Percentiles rank a stretch among this genome's conserved stretches.
Evolutionary conservation across 2,113 vertebrate species (phyloP).

Genomic region (Muntiacus reevesi): DNA sequence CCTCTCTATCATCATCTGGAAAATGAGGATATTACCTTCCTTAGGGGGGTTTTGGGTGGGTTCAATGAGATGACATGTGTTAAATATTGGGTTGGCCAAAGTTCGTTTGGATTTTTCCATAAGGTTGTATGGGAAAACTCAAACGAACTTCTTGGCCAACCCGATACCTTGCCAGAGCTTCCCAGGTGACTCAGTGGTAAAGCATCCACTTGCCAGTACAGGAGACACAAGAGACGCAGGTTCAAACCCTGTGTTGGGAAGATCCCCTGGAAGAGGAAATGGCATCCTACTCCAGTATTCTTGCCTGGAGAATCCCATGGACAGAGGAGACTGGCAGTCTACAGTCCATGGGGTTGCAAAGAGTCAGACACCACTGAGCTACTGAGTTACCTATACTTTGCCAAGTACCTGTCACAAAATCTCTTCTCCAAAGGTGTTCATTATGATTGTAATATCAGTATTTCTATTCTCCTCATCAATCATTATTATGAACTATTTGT

Average conservation of each 20-base stretch:
- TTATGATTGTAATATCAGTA: neutral
- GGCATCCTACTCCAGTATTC: neutral
- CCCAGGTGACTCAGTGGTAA: neutral
- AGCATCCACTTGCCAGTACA: neutral
- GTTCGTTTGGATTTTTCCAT: neutral
- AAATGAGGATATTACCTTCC: neutral
- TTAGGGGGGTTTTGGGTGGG: accelerated
- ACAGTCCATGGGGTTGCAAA: neutral
- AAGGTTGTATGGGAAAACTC: neutral
- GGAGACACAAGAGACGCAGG: neutral
- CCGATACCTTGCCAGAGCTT: neutral
- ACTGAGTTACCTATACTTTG: neutral
- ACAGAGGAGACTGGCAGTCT: neutral
- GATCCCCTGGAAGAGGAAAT: neutral
- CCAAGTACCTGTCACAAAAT: too few species aligned
- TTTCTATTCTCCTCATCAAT: neutral
- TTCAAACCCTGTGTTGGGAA: neutral
- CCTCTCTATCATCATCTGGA: neutral
- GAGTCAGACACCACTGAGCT: neutral
- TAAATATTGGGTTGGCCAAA: neutral
- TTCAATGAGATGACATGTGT: accelerated
- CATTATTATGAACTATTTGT: neutral
- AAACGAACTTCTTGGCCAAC: neutral
- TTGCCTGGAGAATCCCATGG: neutral
- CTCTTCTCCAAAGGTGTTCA: neutral